Evolutionary conservation across 1,140 invertebrate genomes (phyloP), one percentile per base, ranked within the genome.

Genomic region (Pentalonia nigronervosa): DNA sequence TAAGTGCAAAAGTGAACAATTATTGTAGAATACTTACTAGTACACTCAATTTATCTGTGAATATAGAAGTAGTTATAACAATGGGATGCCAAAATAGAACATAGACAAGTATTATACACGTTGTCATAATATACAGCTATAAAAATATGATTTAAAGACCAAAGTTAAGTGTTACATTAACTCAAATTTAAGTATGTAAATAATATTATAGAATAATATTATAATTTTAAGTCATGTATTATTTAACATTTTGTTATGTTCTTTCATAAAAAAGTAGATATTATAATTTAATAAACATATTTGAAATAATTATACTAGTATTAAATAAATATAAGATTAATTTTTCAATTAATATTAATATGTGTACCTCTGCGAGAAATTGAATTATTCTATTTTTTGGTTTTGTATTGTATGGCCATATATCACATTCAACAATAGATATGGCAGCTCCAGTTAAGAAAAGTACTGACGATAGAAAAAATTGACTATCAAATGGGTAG

Each of bases 1-100:
- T 41, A 41, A 30, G 30, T 60, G 25, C 7, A 67, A n/a, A 48
- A 41, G 2, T 91, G 3, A 45, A 21, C 14, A 47, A 47, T 67
- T 67, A 45, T 45, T 20, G 1, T 76, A 76, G 76, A 25, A 92
- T 25, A 50, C 91, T 92, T 4, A 92, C 91, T 23, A 92, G 34
- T 84, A 34, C 8, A 20, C 30, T 20, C 11, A 92, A 41, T 34
- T 50, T 34, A 48, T 92, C 47, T 8, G 91, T 92, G 8, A 2
- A 2, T 53, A 84, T 36, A 25, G 91, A 92, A 34, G 47, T 92
- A n/a, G 9, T n/a, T 48, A 92, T 92, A 34, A 92, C 76, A 9
- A 83, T 48, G 1, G 91, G 91, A 84, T 92, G 91, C 91, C 91
- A 92, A 92, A 92, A 92, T 92, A 83, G 11, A 81, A 3, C 8